These are phyloP conservation scores for Thunnus maccoyii DNA, from an alignment of 2,113 vertebrate genomes.

Conservation along the genomic window DNA sequence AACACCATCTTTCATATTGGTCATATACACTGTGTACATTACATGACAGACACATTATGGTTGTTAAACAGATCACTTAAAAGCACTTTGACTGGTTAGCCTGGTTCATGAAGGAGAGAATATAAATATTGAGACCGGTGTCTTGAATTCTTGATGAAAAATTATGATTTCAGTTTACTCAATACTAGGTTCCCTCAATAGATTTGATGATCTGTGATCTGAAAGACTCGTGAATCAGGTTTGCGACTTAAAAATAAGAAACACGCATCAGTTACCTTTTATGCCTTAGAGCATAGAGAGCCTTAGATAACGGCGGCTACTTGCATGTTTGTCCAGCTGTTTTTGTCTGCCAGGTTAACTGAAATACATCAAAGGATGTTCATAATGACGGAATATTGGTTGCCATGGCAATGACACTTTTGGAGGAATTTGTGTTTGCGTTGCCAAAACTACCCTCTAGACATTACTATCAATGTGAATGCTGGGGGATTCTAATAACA, in stretches of 20 bases:
- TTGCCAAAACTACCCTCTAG: background rate
- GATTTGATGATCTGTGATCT: background rate
- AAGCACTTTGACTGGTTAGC: constrained; percentile 34
- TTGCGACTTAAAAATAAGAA: constrained; percentile 21
- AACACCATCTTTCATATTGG: constrained; percentile 55
- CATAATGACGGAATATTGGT: constrained; percentile 12
- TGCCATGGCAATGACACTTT: constrained; percentile 44
- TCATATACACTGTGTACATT: constrained; percentile 59
- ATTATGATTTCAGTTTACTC: background rate
- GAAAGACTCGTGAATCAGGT: constrained; percentile 3
- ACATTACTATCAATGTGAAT: background rate
- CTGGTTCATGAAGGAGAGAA: constrained; percentile 9
- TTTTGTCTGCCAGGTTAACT: background rate
- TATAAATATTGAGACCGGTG: constrained; percentile 37
- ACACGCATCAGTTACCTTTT: background rate
- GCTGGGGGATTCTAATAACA: background rate
- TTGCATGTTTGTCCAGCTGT: background rate
- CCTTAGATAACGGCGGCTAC: constrained; percentile 5
- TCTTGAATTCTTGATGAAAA: constrained; percentile 7
- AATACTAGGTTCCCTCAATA: background rate
- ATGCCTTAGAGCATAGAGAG: background rate
- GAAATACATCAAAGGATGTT: constrained; percentile 34
- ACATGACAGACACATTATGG: constrained; percentile 55
- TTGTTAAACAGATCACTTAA: constrained; percentile 53
- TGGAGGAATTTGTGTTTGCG: constrained; percentile 7